Base-by-base conservation (phyloP, 2,797 vertebrate genomes). In the Centropyge bicolor region DNA sequence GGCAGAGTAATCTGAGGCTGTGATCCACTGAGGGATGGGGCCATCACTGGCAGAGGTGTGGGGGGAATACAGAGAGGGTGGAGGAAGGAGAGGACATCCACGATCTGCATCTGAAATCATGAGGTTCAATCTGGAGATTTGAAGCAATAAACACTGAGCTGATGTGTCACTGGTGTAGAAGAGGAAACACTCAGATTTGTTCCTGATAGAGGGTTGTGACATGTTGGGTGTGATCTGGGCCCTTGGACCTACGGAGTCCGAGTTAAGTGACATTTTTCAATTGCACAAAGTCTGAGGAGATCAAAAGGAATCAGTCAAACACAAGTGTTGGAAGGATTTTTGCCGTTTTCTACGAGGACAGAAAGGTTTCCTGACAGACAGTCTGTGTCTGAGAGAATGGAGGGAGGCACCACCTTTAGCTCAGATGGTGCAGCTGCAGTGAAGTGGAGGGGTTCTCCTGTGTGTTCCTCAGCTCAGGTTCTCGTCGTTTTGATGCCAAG, bases 21-120 rank as follows among this genome's bases (percentile, higher is more conserved):
- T 74, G 69, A 82, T 52, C 73, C 54, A 27, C 20, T 63, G 80
- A 76, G 74, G 61, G 66, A 71, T 20, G 55, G 17, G 52, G 13
- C 0, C 49, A 73, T 69, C 54, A 16, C 51, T 9, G 35, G 22
- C 41, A 31, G 68, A 81, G 38, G 60, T 3, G 27, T 35, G 46
- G 61, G 6, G 49, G 0, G 43, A 24, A 74, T 68, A 66, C 36
- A 71, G 68, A 70, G 55, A 62, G 22, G 27, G 31, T 16, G 38
- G 27, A 40, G 6, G 17, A 62, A 22, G 43, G 17, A 49, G 16
- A 20, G 20, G 54, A 63, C 16, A 48, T 8, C n/a, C 7, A 49
- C 24, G 4, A 45, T 61, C 27, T 49, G 49, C 8, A 9, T 41
- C 6, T 40, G 6, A 62, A n/a, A 38, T n/a, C 3, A 38, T n/a